Evolutionary conservation across 2,888 invertebrate species (phyloP), one percentile per base, ranked within the genome.

Genomic region (Theodoxus fluviatilis): DNA sequence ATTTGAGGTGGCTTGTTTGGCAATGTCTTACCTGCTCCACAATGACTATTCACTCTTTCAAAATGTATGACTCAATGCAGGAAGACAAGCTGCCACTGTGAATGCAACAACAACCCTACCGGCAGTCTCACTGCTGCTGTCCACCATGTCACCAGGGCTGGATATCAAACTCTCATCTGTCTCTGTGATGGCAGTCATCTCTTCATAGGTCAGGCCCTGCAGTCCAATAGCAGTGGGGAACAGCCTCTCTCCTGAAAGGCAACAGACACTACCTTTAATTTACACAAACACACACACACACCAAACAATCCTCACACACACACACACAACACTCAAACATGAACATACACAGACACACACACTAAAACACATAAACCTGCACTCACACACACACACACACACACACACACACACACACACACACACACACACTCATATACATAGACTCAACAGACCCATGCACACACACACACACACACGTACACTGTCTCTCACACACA

Each of bases 391-490:
- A 15, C n/a, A 18, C 43, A 43, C 15, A 9, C 15, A 15, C 18
- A 18, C 25, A 57, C 25, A 57, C n/a, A n/a, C n/a, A 59, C 59
- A 25, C 25, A 9, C 9, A 15, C n/a, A 15, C n/a, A 18, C 43
- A 43, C 15, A 9, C 15, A 15, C 18, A 18, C 25, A 57, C 25
- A 57, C 9, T 57, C 12, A 18, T 22, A 25, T 25, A 38, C 9
- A 18, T 15, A 15, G 9, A 25, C 35, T 77, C 82, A 84, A 89
- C 90, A n/a, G n/a, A n/a, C n/a, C n/a, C n/a, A 43, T 12, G 7
- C 43, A 43, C 43, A 7, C 18, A 15, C 9, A 7, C 43, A 43
- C 9, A 43, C 43, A 43, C 9, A 43, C 9, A 43, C 9, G 9
- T 12, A 7, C 9, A 43, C 9, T 43, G 18, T 12, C 9, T 43